Base-by-base conservation (phyloP, 2,888 invertebrate genomes). In the Mythimna loreyi region DNA sequence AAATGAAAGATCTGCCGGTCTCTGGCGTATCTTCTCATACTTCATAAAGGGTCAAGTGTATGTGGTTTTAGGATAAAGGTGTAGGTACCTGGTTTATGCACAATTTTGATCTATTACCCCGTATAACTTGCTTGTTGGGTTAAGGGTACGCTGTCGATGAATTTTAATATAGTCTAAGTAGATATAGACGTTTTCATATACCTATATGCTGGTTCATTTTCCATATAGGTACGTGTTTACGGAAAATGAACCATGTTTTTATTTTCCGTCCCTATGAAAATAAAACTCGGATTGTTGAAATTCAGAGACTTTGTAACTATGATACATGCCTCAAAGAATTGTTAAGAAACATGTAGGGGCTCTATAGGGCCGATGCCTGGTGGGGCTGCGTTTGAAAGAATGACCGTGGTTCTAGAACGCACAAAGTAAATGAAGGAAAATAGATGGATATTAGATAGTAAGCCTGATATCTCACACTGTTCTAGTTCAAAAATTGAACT, bases 81-180 rank as follows among this genome's bases (percentile, higher is more conserved):
- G 6, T 23, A 16, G 40, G 40, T 40, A 56, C 60, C 55, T 36
- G 70, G 60, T 69, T 75, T 45, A 75, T 75, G 70, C 76, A 75
- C 49, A 60, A 73, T 73, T 74, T 74, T 76, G 77, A 74, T 40
- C 11, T 74, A 57, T 71, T n/a, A 57, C 25, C 56, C 59, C 43
- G 23, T 23, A 36, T 30, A 33, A 62, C 50, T 33, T 23, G 36
- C 19, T 28, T 40, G 16, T 28, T 8, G 57, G 52, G 33, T 49
- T n/a, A 23, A 47, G 28, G 55, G 76, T 59, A 21, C 21, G 7
- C 25, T 16, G 9, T 49, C 28, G 28, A 56, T 68, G 11, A 59
- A 72, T 49, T 68, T 59, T 59, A 75, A 60, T 55, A 43, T 23
- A 36, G 19, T 36, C 19, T 9, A 25, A 25, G 25, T 13, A 28